Base-by-base conservation (phyloP, 2,888 invertebrate genomes). In the Thereva nobilitata region DNA sequence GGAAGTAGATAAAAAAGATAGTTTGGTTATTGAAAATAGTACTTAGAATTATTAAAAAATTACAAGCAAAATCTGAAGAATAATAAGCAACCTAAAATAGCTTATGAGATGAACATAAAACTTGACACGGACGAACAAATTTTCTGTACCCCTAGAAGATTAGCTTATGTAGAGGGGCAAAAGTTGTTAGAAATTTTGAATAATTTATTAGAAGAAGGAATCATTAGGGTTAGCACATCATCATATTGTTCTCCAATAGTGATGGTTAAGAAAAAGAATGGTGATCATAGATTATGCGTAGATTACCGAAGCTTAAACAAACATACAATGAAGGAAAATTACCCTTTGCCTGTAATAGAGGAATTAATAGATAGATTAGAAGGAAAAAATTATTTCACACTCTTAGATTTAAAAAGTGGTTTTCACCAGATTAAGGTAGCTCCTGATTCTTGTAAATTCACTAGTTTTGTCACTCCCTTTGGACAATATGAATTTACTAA, bases 341-440 rank as follows among this genome's bases (percentile, higher is more conserved):
- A 57, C 8, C 59, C 64, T 7, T 5, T 66, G 10, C 67, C 67
- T 2, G 1, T 67, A 8, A 55, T 67, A 8, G 67, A 70, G n/a
- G 50, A 67, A 45, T 54, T 38, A 4, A 23, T 69, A 4, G 67
- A 67, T 35, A 37, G 38, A 5, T 49, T 72, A 42, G 12, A 50
- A 4, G 68, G 66, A 4, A 71, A 72, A 42, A 45, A 44, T 10
- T 69, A 66, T 49, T 73, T 71, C 23, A 59, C 66, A 2, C 9
- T 61, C 12, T 59, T 73, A 4, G 71, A 73, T 52, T 49, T 71
- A 10, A 63, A 61, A 53, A 69, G 67, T 56, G 71, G 71, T 8
- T 72, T 72, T 50, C 63, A 69, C 59, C 73, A 72, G 23, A 61
- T 72, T 6, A 42, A 12, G 1, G 64, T 72, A 52, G 64, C 67